These are phyloP conservation scores for Zeugodacus cucurbitae DNA, from an alignment of 1,140 invertebrate species.

Conservation along the genomic window DNA sequence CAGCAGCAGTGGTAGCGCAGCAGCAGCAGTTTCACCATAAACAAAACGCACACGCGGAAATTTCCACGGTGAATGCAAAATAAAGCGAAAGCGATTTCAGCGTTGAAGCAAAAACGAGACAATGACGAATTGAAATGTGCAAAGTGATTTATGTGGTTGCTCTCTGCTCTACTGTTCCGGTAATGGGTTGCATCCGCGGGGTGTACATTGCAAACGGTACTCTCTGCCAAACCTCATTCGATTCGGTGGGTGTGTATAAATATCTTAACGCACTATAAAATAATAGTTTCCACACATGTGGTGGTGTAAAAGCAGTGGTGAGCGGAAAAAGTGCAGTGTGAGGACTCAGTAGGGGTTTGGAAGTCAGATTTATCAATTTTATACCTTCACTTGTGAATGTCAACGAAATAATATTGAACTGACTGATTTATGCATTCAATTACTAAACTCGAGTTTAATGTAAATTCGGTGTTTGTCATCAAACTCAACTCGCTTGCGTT, in stretches of 20 bases:
- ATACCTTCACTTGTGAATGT: too few relatives aligned
- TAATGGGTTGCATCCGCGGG: neutral
- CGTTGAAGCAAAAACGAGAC: neutral
- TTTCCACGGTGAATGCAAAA: neutral
- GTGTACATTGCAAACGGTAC: neutral
- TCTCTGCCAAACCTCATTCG: neutral
- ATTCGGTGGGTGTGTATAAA: neutral
- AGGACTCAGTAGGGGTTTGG: neutral
- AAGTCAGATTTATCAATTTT: too few relatives aligned
- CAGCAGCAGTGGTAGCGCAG: neutral
- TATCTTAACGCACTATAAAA: neutral
- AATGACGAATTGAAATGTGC: constrained; percentile 23
- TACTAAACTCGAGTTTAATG: too few relatives aligned
- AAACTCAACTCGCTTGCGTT: too few relatives aligned
- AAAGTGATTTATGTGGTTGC: neutral
- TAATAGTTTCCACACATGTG: neutral
- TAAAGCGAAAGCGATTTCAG: neutral
- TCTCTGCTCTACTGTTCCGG: neutral
- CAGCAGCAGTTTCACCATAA: neutral
- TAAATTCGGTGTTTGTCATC: too few relatives aligned
- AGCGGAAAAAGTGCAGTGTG: neutral
- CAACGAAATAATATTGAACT: too few relatives aligned
- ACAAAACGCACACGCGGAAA: neutral
- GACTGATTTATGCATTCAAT: too few relatives aligned
- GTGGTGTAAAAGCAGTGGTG: neutral